Evolutionary conservation across 2,888 invertebrate species (phyloP).

Genomic region (Pristionchus exspectatus): DNA sequence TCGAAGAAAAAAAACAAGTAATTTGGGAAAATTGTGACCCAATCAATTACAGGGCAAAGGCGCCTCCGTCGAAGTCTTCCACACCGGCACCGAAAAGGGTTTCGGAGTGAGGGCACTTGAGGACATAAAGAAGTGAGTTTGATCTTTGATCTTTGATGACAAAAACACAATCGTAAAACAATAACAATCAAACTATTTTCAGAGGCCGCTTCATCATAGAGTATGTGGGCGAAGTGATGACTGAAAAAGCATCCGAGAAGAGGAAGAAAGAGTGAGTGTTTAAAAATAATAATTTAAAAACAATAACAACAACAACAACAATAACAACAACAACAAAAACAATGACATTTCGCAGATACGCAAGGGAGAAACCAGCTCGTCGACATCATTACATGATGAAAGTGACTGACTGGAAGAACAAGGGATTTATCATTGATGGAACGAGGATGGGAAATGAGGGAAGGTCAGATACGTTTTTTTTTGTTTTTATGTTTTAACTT

Average conservation of each 20-base stretch:
- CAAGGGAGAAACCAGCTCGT: not conserved
- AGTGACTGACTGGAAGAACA: conserved; percentile 51
- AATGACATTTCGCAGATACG: conserved; percentile 3
- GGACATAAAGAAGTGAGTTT: conserved; percentile 86
- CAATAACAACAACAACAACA: not conserved
- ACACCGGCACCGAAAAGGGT: conserved; percentile 91
- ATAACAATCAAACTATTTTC: conserved; percentile 61
- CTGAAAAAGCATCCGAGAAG: conserved; percentile 90
- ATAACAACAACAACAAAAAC: not conserved
- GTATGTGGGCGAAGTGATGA: conserved; percentile 97
- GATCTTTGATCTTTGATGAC: conserved; percentile 28
- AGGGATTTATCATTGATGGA: conserved; percentile 90
- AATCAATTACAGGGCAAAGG: conserved; percentile 83
- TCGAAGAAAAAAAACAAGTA: too few species aligned
- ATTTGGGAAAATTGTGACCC: not conserved
- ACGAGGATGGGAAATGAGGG: conserved; percentile 95
- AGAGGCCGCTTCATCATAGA: conserved; percentile 97
- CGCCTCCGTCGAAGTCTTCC: conserved; percentile 87
- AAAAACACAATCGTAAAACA: not conserved
- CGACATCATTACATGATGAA: conserved; percentile 72
- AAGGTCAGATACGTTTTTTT: conserved; percentile 62
- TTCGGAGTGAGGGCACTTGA: conserved; percentile 90
- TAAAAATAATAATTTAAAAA: not conserved
- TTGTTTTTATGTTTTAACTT: too few species aligned
- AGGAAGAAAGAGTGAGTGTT: conserved; percentile 37